Evolutionary conservation across 2,113 vertebrate species (phyloP).

Genomic region (Forbesichthys agassizii): DNA sequence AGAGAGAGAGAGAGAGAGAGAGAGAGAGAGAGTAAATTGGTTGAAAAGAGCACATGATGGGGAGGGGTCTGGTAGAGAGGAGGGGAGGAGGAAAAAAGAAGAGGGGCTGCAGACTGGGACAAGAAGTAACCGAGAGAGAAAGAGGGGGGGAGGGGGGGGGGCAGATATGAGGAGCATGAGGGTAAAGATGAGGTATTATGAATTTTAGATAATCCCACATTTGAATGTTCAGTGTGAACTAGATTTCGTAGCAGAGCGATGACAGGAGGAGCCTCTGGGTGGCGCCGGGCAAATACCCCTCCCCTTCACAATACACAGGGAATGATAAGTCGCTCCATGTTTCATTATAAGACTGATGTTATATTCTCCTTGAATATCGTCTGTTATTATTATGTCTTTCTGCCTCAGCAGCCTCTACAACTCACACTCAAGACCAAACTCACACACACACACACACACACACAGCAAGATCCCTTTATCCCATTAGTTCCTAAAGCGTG

Average conservation of each 20-base stretch:
- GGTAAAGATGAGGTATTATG: constrained; percentile 7
- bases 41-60: neutral
- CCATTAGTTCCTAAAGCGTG: constrained; percentile 24
- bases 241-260: constrained; percentile 34
- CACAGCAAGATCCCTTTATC: constrained; percentile 8
- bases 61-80: no score
- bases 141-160: neutral
- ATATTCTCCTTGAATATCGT: constrained; percentile 40
- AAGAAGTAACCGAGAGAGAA: neutral
- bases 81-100: no score
- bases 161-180: neutral
- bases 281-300: constrained; percentile 15
- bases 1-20: constrained; percentile 6
- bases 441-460: constrained; percentile 4
- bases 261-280: constrained; percentile 29
- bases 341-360: constrained; percentile 35
- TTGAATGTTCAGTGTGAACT: constrained; percentile 36
- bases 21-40: constrained; percentile 26
- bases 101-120: no score
- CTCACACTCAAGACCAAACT: constrained; percentile 25
- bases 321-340: constrained; percentile 34
- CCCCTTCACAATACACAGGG: constrained; percentile 19
- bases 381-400: constrained; percentile 15
- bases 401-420: constrained; percentile 33
- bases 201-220: constrained; percentile 44